These are phyloP conservation scores for Peromyscus californicus DNA, from an alignment of 2,113 vertebrate genomes.

Conservation along the genomic window DNA sequence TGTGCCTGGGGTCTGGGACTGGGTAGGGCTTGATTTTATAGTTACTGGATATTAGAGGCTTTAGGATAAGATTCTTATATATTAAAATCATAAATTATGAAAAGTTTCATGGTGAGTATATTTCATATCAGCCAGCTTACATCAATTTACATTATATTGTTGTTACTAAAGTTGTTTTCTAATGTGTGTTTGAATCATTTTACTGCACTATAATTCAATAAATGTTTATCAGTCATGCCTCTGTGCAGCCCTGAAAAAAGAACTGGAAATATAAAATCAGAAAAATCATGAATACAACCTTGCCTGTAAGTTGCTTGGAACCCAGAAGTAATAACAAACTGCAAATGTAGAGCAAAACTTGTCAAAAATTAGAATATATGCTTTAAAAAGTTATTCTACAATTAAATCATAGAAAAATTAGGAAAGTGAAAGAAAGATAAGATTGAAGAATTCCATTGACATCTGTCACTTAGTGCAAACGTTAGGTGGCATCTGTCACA, in stretches of 20 bases:
- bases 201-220: conserved; percentile 45
- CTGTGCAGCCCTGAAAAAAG: neutral
- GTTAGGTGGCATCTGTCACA: too few species aligned
- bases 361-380: neutral
- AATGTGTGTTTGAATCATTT: conserved; percentile 45
- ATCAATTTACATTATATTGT: neutral
- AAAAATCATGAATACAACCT: conserved; percentile 40
- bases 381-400: neutral
- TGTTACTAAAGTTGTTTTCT: neutral
- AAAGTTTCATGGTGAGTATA: conserved; percentile 36
- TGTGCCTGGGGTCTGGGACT: neutral
- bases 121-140: conserved; percentile 44
- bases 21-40: conserved; percentile 41
- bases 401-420: neutral
- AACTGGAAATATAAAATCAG: conserved; percentile 19
- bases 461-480: neutral
- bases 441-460: too few species aligned
- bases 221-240: neutral
- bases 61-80: conserved; percentile 48
- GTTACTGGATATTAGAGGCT: neutral
- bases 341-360: neutral
- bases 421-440: conserved; percentile 3
- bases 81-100: conserved; percentile 53
- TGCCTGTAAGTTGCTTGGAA: neutral
- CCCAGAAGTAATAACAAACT: neutral